These are phyloP conservation scores for Timema podura DNA, from an alignment of 2,888 invertebrate species.

Conservation along the genomic window DNA sequence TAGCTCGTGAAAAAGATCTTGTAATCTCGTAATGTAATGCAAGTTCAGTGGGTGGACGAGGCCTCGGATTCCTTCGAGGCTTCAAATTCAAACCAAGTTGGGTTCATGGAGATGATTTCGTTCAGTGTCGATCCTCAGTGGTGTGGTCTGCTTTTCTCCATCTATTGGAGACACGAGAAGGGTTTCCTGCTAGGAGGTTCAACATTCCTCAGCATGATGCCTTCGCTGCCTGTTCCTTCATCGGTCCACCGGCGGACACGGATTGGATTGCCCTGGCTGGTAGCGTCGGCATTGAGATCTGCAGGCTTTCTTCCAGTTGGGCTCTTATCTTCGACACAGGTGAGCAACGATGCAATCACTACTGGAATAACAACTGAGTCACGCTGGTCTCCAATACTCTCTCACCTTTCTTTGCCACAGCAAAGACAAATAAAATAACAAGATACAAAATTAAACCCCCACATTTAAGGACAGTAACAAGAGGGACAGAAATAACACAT, in stretches of 20 bases:
- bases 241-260: conserved; percentile 39
- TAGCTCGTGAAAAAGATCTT: no score
- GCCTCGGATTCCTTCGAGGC: no score
- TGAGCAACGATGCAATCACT: conserved; percentile 16
- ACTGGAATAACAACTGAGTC: no score
- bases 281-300: conserved; percentile 36
- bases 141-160: conserved; percentile 35
- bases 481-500: no score
- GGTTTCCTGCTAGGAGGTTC: conserved; percentile 25
- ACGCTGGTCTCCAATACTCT: no score
- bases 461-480: no score
- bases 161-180: conserved; percentile 35
- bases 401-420: no score
- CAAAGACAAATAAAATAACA: no score
- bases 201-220: conserved; percentile 28
- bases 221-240: conserved; percentile 33
- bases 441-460: no score
- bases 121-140: conserved; percentile 34
- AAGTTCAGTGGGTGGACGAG: no score
- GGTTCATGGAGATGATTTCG: conserved; percentile 31
- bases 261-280: conserved; percentile 36
- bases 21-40: no score
- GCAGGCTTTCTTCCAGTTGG: conserved; percentile 36
- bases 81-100: no score
- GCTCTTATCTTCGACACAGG: conserved; percentile 36